These are phyloP conservation scores for Helleia helle DNA, from an alignment of 2,888 invertebrate species.

Conservation along the genomic window DNA sequence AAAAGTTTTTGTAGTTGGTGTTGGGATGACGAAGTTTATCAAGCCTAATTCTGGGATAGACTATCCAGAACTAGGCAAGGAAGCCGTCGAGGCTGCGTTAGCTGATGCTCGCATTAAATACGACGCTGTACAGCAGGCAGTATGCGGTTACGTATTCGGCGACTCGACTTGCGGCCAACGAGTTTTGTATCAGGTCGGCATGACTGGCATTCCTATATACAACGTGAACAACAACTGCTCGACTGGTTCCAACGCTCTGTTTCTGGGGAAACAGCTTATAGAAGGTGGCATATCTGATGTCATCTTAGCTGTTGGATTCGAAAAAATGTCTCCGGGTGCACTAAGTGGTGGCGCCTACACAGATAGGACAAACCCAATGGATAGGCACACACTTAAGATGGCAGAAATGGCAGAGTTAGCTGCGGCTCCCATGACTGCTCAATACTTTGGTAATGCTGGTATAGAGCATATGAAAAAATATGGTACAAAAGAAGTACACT, in stretches of 20 bases:
- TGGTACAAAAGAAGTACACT: slow-evolving; percentile 93
- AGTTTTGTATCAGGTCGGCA: slow-evolving; percentile 93
- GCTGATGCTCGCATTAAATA: slow-evolving; percentile 86
- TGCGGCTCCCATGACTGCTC: slow-evolving; percentile 90
- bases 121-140: slow-evolving; percentile 88
- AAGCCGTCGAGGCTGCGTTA: slow-evolving; percentile 91
- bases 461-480: slow-evolving; percentile 97
- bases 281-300: slow-evolving; percentile 91
- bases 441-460: slow-evolving; percentile 97
- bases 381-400: slow-evolving; percentile 90
- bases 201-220: slow-evolving; percentile 97
- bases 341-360: slow-evolving; percentile 80
- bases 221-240: slow-evolving; percentile 99
- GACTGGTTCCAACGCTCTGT: slow-evolving; percentile 94
- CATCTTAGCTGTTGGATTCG: slow-evolving; percentile 95
- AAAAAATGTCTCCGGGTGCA: slow-evolving; percentile 97
- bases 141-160: slow-evolving; percentile 95
- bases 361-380: slow-evolving; percentile 92
- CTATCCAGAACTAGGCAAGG: slow-evolving; percentile 96
- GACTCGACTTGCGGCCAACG: slow-evolving; percentile 97
- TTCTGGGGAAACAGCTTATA: slow-evolving; percentile 93
- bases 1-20: slow-evolving; percentile 92
- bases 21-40: slow-evolving; percentile 99
- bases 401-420: slow-evolving; percentile 86
- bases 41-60: slow-evolving; percentile 93